phyloP scores from a whole-genome alignment of 1,140 invertebrate species.

The Eciton burchellii region DNA sequence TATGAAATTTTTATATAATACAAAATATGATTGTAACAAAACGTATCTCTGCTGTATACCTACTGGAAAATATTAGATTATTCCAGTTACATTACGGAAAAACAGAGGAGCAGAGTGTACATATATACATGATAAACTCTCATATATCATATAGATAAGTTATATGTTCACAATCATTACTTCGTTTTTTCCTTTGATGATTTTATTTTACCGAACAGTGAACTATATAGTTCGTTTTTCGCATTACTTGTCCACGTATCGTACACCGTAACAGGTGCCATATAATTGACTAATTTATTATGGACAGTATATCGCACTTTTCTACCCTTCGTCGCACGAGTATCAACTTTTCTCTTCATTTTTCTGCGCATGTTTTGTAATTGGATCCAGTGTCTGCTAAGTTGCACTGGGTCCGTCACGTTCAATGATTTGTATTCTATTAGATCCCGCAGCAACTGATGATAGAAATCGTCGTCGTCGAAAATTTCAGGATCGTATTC shows the following conservation, averaged over 20 bases:
- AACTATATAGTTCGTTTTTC: conserved; percentile 93
- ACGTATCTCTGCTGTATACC: neutral
- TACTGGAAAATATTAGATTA: neutral
- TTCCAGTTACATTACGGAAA: neutral
- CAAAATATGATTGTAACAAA: neutral
- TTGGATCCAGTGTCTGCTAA: conserved; percentile 94
- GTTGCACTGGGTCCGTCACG: conserved; percentile 92
- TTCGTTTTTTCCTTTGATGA: conserved; percentile 30
- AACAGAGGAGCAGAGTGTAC: neutral
- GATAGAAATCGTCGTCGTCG: conserved; percentile 99
- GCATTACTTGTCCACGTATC: conserved; percentile 91
- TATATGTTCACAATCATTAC: conserved; percentile 32
- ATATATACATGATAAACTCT: conserved; percentile 24
- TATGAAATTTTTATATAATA: neutral
- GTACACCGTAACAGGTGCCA: conserved; percentile 91
- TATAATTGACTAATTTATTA: conserved; percentile 96
- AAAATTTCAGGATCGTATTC: conserved; percentile 95
- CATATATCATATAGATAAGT: conserved; percentile 27
- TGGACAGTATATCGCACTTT: conserved; percentile 96
- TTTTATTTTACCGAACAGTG: conserved; percentile 91
- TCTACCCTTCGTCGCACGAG: conserved; percentile 96
- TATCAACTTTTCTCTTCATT: conserved; percentile 96
- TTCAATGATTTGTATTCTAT: conserved; percentile 96
- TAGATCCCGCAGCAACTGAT: conserved; percentile 95
- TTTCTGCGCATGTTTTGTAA: conserved; percentile 96